A percentile compares a stretch with the other conserved stretches of the same genome.
These are phyloP conservation scores for Dendropsophus ebraccatus DNA, from an alignment of 2,113 vertebrate genomes.

Conservation along the genomic window DNA sequence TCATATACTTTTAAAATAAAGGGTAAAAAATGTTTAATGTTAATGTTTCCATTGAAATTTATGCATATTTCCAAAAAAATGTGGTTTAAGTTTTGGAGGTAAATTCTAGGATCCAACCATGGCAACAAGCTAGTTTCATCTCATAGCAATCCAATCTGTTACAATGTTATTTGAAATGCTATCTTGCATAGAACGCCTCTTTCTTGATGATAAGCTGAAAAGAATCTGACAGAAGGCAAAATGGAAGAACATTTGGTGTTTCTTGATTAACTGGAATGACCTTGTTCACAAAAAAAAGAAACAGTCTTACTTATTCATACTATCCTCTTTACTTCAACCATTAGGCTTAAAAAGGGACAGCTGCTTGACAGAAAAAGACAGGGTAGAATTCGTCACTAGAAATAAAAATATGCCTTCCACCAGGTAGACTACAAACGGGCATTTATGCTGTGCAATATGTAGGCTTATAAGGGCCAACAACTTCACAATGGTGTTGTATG, in stretches of 20 bases:
- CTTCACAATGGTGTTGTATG: too few relatives aligned
- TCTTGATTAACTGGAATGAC: constrained; percentile 58
- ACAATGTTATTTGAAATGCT: constrained; percentile 55
- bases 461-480: neutral
- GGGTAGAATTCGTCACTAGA: neutral
- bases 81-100: constrained; percentile 9
- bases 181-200: constrained; percentile 45
- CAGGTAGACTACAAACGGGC: neutral
- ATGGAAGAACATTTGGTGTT: constrained; percentile 60
- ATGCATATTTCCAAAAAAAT: constrained; percentile 24
- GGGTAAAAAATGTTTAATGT: constrained; percentile 22
- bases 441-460: neutral
- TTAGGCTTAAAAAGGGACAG: constrained; percentile 6
- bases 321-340: constrained; percentile 13
- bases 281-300: constrained; percentile 49
- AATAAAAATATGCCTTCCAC: constrained; percentile 1
- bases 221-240: constrained; percentile 60
- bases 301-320: constrained; percentile 13
- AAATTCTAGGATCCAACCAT: constrained; percentile 24
- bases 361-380: constrained; percentile 1
- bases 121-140: constrained; percentile 46
- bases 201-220: constrained; percentile 55
- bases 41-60: constrained; percentile 11
- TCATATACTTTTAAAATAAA: constrained; percentile 20
- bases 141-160: constrained; percentile 49